Percentiles rank a stretch among this genome's conserved stretches.
Conservation (phyloP, 1,140 invertebrate species). For the Lepidurus couesii region DNA sequence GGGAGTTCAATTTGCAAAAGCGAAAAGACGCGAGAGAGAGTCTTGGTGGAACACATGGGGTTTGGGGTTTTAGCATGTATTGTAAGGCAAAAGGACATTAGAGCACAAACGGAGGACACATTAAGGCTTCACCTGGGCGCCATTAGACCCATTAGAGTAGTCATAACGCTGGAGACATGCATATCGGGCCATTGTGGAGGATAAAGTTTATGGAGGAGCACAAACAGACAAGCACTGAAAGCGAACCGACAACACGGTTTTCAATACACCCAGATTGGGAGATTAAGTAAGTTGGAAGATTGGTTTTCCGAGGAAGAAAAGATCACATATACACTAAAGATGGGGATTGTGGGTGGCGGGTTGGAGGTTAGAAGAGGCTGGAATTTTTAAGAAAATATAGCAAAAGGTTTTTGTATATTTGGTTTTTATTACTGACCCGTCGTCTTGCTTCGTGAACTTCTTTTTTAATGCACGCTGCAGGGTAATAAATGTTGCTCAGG, state of each 20-base stretch:
- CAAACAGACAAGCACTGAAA: constrained; percentile 7
- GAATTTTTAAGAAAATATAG: not conserved
- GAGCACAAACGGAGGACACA: constrained; percentile 10
- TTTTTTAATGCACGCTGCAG: not conserved
- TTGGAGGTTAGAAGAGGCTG: not conserved
- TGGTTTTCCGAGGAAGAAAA: not conserved
- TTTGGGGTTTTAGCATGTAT: not conserved
- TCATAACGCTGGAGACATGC: constrained; percentile 18
- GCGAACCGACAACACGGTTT: not conserved
- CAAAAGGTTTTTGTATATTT: not conserved
- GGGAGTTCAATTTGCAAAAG: not conserved
- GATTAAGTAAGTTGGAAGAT: not conserved
- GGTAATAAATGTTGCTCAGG: constrained; percentile 19
- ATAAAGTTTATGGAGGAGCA: constrained; percentile 19
- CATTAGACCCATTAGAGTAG: constrained; percentile 18
- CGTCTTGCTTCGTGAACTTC: not conserved
- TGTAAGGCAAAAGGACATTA: constrained; percentile 15
- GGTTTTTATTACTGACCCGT: not conserved
- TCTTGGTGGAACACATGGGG: constrained; percentile 8
- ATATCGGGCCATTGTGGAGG: not conserved
- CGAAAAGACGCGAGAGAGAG: not conserved
- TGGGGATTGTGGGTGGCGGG: not conserved
- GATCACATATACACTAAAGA: not conserved
- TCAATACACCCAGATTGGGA: not conserved
- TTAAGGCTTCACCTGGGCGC: constrained; percentile 1